Evolutionary conservation across 2,797 vertebrate genomes (phyloP), one percentile per base, ranked within the genome.

Genomic region (Ataeniobius toweri): DNA sequence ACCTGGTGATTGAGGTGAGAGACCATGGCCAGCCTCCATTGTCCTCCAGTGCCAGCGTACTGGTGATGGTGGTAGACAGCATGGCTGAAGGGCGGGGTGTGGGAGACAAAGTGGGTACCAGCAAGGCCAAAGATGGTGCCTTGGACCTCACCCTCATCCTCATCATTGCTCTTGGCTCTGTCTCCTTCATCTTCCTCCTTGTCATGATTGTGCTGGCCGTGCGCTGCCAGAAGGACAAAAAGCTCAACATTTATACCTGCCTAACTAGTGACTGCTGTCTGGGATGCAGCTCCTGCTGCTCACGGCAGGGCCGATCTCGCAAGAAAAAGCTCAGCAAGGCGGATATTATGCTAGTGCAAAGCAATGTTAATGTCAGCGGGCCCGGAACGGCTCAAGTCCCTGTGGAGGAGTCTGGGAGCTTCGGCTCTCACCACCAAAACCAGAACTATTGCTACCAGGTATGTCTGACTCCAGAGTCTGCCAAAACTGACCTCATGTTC

Each of bases 381-480:
- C 90, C 96, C 53, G 93, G 94, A 67, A 48, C 95, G 56, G 91
- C 96, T 84, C 94, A 97, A 82, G 96, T 96, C 84, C 96, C 97
- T 0, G 96, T 96, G 85, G 97, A 97, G 92, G 97, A 97, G 85
- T 95, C 97, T 13, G 97, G 97, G 50, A 96, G 94, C 90, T 98
- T 98, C 28, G 92, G 95, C 73, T 97, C 97, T 53, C 97, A 97
- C 79, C 97, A 97, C 85, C 98, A 97, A 92, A 98, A 96, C 88
- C 98, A 99, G 95, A 99, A 99, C 93, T 99, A 99, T 93, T 99
- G 98, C 92, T 99, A 99, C 92, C 98, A 99, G 94, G 98, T 99
- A 91, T 99, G 98, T 95, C 96, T 99, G 90, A 99, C 98, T 16
- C 98, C 98, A 2, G 98, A 99, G 94, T 99, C 98, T 50, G 98